phyloP scores from a whole-genome alignment of 2,797 vertebrate species.

The Gadopsis bispinosus region DNA sequence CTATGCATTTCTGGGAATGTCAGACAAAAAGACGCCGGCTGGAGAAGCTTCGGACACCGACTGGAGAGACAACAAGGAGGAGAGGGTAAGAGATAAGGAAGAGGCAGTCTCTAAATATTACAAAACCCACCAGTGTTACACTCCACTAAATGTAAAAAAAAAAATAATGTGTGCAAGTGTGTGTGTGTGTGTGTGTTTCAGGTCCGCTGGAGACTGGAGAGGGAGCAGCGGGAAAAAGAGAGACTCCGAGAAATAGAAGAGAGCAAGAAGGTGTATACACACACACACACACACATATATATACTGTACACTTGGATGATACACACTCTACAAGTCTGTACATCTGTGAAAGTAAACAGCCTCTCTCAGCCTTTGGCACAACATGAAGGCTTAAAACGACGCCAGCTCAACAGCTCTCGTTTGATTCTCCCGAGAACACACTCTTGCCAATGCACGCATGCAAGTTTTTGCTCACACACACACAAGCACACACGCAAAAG shows the following conservation, averaged over 20 bases:
- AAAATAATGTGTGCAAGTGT: neutral
- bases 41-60: constrained; percentile 38
- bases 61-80: constrained; percentile 56
- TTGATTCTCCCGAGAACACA: constrained; percentile 15
- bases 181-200: constrained; percentile 41
- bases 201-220: constrained; percentile 63
- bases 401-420: neutral
- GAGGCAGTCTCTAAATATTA: neutral
- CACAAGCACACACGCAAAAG: neutral
- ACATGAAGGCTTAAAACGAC: constrained; percentile 19
- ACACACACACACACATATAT: constrained; percentile 14
- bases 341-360: constrained; percentile 21
- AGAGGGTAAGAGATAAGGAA: constrained; percentile 70
- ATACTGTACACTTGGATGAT: neutral
- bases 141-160: too few species aligned
- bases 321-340: constrained; percentile 27
- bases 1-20: constrained; percentile 74
- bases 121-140: neutral
- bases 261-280: constrained; percentile 74
- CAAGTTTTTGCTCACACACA: neutral
- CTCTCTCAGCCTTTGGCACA: constrained; percentile 14
- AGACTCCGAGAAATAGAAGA: constrained; percentile 74
- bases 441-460: constrained; percentile 20
- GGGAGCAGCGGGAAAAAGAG: constrained; percentile 73
- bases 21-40: neutral